These are phyloP conservation scores for Salarias fasciatus DNA, from an alignment of 2,797 vertebrate species.

Conservation along the genomic window DNA sequence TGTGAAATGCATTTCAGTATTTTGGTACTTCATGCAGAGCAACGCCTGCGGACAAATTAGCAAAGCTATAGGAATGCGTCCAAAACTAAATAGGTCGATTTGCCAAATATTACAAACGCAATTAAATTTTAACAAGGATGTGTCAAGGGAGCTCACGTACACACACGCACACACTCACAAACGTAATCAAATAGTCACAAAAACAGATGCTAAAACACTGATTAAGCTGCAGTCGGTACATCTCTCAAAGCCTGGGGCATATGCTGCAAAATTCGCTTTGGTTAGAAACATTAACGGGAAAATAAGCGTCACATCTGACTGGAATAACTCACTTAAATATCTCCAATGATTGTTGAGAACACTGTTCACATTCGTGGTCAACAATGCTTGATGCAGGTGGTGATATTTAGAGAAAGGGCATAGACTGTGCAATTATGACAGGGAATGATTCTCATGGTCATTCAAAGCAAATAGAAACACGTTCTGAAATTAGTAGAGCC, in stretches of 20 bases:
- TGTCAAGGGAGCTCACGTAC: constrained; percentile 22
- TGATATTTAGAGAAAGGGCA: constrained; percentile 16
- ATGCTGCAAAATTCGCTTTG: constrained; percentile 57
- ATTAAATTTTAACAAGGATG: constrained; percentile 42
- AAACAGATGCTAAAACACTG: constrained; percentile 68
- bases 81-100: constrained; percentile 27
- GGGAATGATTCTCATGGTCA: constrained; percentile 1
- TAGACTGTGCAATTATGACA: constrained; percentile 4
- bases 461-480: neutral
- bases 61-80: constrained; percentile 10
- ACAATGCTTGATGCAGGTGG: constrained; percentile 1
- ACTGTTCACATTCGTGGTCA: constrained; percentile 29
- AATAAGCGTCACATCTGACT: constrained; percentile 56
- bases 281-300: constrained; percentile 63
- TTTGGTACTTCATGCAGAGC: neutral
- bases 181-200: constrained; percentile 59
- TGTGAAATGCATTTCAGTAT: constrained; percentile 6
- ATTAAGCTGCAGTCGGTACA: constrained; percentile 62
- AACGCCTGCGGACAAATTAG: constrained; percentile 3
- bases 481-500: constrained; percentile 5
- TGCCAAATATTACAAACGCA: constrained; percentile 41
- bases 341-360: constrained; percentile 43
- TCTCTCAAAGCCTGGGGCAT: constrained; percentile 62
- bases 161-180: constrained; percentile 5
- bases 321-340: constrained; percentile 50